Conservation (phyloP, 2,113 vertebrate species). For the Urocitellus parryii region DNA sequence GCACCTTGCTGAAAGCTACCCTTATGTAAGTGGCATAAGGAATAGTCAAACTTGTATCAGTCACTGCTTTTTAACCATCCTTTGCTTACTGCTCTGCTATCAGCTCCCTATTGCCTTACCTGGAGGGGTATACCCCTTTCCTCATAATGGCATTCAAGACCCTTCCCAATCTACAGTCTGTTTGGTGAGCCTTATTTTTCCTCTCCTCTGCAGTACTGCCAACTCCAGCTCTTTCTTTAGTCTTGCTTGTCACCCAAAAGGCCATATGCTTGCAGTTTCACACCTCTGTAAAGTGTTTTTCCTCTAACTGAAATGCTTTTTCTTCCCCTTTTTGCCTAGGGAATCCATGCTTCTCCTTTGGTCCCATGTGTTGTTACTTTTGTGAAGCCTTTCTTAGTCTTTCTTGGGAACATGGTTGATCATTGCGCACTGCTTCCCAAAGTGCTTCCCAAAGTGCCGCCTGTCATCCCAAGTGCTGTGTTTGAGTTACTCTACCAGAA, state of each 20-base stretch:
- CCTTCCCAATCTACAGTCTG: not conserved
- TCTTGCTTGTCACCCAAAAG: slow-evolving; percentile 3
- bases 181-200: not conserved
- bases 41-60: not conserved
- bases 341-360: not conserved
- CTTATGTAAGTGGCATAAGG: not conserved
- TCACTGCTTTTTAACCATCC: not conserved
- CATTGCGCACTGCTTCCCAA: not conserved
- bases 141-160: not conserved
- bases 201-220: not conserved
- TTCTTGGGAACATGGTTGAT: not conserved
- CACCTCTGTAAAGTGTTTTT: slow-evolving; percentile 1
- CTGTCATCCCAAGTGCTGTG: not conserved
- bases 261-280: slow-evolving; percentile 20
- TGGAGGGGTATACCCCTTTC: not conserved
- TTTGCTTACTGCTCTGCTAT: not conserved
- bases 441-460: not conserved
- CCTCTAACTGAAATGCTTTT: not conserved
- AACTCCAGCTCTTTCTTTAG: not conserved
- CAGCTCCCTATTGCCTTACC: not conserved
- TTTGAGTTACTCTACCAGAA: not conserved
- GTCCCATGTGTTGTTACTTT: not conserved
- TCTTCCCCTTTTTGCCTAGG: not conserved
- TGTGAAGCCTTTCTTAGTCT: not conserved
- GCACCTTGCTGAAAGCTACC: not conserved